phyloP scores from a whole-genome alignment of 64 coral and sea anemone genomes.

The Montipora cactus region DNA sequence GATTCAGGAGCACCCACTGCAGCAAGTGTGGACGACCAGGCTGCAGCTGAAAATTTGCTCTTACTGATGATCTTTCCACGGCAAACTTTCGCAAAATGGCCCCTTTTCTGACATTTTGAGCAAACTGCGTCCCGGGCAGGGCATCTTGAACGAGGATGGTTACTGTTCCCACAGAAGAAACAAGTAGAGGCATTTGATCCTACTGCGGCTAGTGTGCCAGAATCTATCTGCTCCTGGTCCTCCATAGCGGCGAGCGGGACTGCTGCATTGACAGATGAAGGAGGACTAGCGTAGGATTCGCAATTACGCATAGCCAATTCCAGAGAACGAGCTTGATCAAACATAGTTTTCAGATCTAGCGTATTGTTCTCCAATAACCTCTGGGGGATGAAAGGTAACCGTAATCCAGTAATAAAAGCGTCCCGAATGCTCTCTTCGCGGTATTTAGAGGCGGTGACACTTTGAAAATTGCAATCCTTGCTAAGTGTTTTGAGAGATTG shows the following conservation, averaged over 20 bases:
- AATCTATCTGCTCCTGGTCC: conserved; percentile 16
- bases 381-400: not conserved
- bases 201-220: not conserved
- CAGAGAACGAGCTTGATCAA: conserved; percentile 59
- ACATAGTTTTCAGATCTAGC: conserved; percentile 71
- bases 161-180: not conserved
- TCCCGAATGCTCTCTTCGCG: conserved; percentile 65
- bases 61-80: not conserved
- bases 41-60: not conserved
- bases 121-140: not conserved
- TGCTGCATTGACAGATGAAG: conserved; percentile 30
- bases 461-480: conserved; percentile 50
- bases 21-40: not conserved
- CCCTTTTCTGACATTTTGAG: not conserved
- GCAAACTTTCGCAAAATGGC: not conserved
- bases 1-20: not conserved
- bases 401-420: conserved; percentile 52
- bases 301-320: not conserved
- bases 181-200: not conserved
- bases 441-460: conserved; percentile 42
- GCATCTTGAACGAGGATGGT: not conserved
- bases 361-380: conserved; percentile 49
- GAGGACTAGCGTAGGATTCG: not conserved
- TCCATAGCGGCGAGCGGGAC: conserved; percentile 14
- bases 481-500: not conserved